phyloP scores from a whole-genome alignment of 2,113 vertebrate genomes.

The Ciconia boyciana region DNA sequence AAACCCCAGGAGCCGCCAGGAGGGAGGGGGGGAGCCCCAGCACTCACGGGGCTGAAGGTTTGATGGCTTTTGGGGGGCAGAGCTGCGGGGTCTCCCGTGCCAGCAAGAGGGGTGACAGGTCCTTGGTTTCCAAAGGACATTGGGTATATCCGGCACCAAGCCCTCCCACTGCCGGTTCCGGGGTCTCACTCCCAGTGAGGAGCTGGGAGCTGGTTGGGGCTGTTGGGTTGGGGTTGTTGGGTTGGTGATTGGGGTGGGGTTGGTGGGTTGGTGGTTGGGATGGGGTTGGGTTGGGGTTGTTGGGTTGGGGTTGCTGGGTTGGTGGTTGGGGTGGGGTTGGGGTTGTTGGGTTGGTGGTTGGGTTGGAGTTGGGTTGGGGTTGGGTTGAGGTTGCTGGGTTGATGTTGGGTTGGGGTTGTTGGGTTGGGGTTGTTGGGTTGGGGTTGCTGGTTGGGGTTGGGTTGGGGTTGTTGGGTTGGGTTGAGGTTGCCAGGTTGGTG shows the following conservation, averaged over 20 bases:
- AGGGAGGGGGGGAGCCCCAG: background rate
- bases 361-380: background rate
- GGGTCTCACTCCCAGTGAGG: too few species aligned
- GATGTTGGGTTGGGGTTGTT: background rate
- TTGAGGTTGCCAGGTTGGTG: too few species aligned
- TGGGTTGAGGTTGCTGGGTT: background rate
- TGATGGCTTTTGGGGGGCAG: background rate
- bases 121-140: background rate
- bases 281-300: background rate
- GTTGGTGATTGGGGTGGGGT: background rate
- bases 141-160: accelerated
- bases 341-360: background rate
- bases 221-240: background rate
- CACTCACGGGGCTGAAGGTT: background rate
- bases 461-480: too few species aligned
- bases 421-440: background rate
- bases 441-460: too few species aligned
- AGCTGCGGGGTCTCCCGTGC: background rate
- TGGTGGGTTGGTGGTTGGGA: background rate
- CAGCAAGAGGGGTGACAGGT: background rate
- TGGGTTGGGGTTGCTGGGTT: too few species aligned
- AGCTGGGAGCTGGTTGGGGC: accelerated
- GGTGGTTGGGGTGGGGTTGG: too few species aligned
- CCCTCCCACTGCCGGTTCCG: accelerated
- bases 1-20: background rate